phyloP scores from a whole-genome alignment of 1,140 invertebrate species.

The Dreissena polymorpha region DNA sequence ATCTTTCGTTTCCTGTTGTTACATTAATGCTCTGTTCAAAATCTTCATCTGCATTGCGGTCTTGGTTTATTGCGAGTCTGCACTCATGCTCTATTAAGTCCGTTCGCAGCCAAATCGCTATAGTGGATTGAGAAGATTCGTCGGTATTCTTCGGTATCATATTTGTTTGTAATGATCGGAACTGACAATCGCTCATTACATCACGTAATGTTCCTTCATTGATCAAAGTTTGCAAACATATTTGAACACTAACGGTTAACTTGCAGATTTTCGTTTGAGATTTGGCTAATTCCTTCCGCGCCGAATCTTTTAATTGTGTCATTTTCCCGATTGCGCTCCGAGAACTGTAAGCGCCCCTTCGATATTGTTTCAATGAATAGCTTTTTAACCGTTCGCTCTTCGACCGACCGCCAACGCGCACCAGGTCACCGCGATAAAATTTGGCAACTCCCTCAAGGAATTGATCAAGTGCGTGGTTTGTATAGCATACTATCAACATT shows the following conservation, averaged over 20 bases:
- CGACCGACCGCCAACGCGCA: conserved; percentile 87
- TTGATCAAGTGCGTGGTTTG: conserved; percentile 94
- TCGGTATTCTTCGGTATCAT: too few relatives aligned
- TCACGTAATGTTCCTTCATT: background rate
- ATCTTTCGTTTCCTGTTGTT: too few relatives aligned
- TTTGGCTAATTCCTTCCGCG: background rate
- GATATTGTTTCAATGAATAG: conserved; percentile 12
- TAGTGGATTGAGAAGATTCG: too few relatives aligned
- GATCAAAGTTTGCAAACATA: background rate
- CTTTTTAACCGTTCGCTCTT: conserved; percentile 8
- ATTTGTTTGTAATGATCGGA: background rate
- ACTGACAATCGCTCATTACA: background rate
- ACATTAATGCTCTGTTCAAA: too few relatives aligned
- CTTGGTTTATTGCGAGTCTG: too few relatives aligned
- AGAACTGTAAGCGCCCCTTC: background rate
- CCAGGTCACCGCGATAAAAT: conserved; percentile 77
- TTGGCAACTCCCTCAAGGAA: conserved; percentile 86
- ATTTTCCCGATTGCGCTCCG: conserved; percentile 15
- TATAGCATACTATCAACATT: conserved; percentile 91
- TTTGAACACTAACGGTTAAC: background rate
- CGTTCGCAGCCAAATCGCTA: too few relatives aligned
- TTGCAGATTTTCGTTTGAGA: background rate
- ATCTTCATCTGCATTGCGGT: too few relatives aligned
- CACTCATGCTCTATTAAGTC: too few relatives aligned
- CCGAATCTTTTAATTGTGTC: background rate